These are phyloP conservation scores for Hipposideros larvatus DNA, from an alignment of 2,797 vertebrate genomes.

Conservation along the genomic window DNA sequence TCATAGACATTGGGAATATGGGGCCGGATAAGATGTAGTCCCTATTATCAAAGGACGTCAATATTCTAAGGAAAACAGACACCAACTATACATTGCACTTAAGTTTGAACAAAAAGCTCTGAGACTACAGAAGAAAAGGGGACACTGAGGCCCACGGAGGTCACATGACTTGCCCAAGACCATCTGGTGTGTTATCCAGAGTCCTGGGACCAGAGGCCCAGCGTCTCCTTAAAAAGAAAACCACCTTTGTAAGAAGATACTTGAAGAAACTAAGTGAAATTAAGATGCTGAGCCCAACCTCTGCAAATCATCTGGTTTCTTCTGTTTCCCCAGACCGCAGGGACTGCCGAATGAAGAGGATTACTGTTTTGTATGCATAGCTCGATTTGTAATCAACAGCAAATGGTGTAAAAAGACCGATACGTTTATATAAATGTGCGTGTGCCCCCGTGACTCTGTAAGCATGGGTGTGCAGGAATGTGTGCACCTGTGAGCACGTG, in stretches of 20 bases:
- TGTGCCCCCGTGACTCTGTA: neutral
- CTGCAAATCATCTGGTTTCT: neutral
- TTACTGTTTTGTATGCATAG: neutral
- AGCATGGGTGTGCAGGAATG: neutral
- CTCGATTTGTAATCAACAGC: neutral
- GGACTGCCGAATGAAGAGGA: neutral
- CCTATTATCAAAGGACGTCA: neutral
- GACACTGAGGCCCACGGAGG: neutral
- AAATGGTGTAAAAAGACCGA: neutral
- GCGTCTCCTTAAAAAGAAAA: neutral
- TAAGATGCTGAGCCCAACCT: neutral
- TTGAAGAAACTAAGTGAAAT: slow-evolving; percentile 20
- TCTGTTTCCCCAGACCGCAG: neutral
- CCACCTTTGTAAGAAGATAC: neutral
- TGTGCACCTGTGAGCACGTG: neutral
- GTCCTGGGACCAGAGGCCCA: neutral
- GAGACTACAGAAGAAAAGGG: neutral
- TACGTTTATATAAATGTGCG: neutral
- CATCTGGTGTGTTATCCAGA: neutral
- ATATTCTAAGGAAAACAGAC: neutral
- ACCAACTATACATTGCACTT: neutral
- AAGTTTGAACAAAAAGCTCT: neutral
- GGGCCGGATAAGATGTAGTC: neutral
- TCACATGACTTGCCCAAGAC: neutral
- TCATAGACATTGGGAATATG: neutral